phyloP scores from a whole-genome alignment of 2,797 vertebrate genomes.

The Orientallactaga sibirica region DNA sequence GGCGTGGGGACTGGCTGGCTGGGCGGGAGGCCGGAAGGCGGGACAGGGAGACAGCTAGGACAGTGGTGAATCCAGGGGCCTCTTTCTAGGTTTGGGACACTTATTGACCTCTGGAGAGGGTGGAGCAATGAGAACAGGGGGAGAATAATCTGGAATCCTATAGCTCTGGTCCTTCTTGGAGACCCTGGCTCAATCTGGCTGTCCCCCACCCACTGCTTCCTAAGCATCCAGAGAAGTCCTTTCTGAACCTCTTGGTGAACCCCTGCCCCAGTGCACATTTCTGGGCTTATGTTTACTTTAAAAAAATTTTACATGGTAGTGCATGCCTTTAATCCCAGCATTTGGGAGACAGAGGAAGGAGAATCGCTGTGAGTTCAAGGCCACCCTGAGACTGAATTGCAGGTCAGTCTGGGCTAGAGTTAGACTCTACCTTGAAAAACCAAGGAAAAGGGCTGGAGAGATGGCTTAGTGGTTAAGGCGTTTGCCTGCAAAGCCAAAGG shows the following conservation, averaged over 20 bases:
- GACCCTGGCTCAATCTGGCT: not conserved
- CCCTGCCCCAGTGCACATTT: not conserved
- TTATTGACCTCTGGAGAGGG: conserved; percentile 47
- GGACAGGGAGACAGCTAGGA: conserved; percentile 74
- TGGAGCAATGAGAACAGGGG: not conserved
- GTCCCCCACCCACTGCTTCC: not conserved
- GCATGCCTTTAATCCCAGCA: too few relatives aligned
- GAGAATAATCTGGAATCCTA: not conserved
- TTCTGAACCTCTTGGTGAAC: not conserved
- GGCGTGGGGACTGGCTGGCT: conserved; percentile 80
- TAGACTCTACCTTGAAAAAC: too few relatives aligned
- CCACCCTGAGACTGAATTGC: too few relatives aligned
- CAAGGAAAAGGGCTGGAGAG: too few relatives aligned
- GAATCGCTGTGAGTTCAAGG: too few relatives aligned
- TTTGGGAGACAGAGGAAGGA: too few relatives aligned
- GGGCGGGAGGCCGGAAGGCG: conserved; percentile 76
- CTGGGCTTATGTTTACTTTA: not conserved
- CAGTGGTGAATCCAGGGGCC: conserved; percentile 73
- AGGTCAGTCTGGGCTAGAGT: too few relatives aligned
- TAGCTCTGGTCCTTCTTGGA: not conserved
- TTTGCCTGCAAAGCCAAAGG: too few relatives aligned
- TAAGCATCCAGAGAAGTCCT: not conserved
- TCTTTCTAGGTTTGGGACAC: conserved; percentile 63
- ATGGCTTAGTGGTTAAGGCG: too few relatives aligned
- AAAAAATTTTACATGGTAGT: too few relatives aligned